Evolutionary conservation across 2,113 vertebrate genomes (phyloP).

Genomic region (Anguilla japonica): DNA sequence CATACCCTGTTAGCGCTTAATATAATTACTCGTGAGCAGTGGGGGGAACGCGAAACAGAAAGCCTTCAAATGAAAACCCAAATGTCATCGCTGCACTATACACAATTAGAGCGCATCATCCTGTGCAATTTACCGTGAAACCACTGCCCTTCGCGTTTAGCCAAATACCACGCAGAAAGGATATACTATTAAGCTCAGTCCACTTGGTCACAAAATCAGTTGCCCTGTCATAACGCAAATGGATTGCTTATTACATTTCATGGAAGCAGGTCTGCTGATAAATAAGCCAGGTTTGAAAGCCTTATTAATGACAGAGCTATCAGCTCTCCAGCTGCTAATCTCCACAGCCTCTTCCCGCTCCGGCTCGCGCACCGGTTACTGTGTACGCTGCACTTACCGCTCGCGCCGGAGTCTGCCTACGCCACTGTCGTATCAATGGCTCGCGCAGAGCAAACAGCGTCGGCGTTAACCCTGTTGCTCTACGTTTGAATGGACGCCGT

Average conservation of each 20-base stretch:
- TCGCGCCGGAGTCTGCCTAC: background rate
- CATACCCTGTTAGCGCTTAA: background rate
- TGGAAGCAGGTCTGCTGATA: background rate
- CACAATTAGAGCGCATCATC: background rate
- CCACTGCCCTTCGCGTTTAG: background rate
- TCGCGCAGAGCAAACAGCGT: background rate
- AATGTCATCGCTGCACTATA: background rate
- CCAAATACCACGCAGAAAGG: background rate
- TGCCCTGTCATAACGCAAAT: background rate
- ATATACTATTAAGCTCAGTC: background rate
- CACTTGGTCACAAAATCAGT: background rate
- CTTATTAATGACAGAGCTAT: background rate
- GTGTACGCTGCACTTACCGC: background rate
- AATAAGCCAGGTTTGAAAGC: background rate
- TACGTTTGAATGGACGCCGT: background rate
- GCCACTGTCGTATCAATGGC: background rate
- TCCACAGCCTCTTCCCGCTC: background rate
- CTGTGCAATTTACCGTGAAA: background rate
- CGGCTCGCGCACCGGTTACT: background rate
- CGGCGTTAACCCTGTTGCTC: background rate
- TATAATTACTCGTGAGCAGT: conserved; percentile 1
- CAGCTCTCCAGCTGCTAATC: conserved; percentile 1
- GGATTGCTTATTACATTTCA: conserved; percentile 2
- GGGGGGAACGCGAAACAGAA: background rate
- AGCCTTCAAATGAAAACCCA: background rate